Evolutionary conservation across 2,797 vertebrate species (phyloP).

Genomic region (Hydrolagus colliei): DNA sequence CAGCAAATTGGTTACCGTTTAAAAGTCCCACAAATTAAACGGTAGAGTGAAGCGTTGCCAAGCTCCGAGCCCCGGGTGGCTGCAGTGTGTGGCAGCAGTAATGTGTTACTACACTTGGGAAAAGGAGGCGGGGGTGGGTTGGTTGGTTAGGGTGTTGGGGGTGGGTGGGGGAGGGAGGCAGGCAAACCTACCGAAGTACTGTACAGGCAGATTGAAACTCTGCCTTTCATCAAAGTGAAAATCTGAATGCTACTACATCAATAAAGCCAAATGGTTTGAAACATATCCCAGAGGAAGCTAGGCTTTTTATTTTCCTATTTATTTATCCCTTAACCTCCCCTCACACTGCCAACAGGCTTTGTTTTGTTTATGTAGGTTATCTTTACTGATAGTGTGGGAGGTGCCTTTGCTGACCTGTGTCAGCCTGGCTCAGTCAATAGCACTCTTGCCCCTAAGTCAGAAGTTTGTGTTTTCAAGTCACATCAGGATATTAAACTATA

Average conservation of each 20-base stretch:
- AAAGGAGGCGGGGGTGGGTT: neutral
- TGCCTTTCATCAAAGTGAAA: neutral
- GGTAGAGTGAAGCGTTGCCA: neutral
- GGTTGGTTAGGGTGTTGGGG: neutral
- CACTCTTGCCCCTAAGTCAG: neutral
- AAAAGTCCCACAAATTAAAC: conserved; percentile 14
- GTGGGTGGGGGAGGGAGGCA: neutral
- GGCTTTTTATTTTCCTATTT: neutral
- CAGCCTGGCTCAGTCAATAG: neutral
- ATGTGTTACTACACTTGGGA: neutral
- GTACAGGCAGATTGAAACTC: neutral
- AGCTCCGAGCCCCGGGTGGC: neutral
- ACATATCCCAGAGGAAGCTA: neutral
- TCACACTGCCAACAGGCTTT: no score
- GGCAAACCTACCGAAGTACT: neutral
- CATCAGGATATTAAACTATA: no score
- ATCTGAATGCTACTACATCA: neutral
- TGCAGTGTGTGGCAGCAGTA: neutral
- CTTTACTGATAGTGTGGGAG: no score
- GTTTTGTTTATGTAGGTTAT: no score
- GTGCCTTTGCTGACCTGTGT: neutral
- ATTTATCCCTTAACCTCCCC: no score
- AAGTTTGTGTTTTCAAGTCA: neutral
- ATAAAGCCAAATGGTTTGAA: neutral
- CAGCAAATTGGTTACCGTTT: neutral